Base-by-base conservation (phyloP, 2,113 vertebrate species). In the Cyprinodon tularosa region DNA sequence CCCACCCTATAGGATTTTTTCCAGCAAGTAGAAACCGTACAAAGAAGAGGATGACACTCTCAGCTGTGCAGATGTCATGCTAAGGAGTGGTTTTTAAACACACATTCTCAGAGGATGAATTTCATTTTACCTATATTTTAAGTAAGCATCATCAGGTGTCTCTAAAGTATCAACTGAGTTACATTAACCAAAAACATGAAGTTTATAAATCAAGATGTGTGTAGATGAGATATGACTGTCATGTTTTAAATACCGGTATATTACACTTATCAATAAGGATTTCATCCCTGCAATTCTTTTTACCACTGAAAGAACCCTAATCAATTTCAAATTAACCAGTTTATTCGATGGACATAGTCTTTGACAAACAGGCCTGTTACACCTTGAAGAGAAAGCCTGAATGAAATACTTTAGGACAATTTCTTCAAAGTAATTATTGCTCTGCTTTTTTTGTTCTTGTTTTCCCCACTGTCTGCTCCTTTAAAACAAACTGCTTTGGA, bases 281-380 rank as follows among this genome's bases (percentile, higher is more conserved):
- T 86, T 78, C 84, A 47, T 74, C 80, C 82, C 84, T 73, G 83
- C 67, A 71, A 84, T 83, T 83, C 66, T 45, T 78, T 66, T 67
- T 22, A 62, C 57, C 78, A 86, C 76, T 66, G 74, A 91, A 86
- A 78, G 74, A 89, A 89, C 87, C 87, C 86, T 85, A 93, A 93
- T 94, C 92, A 92, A 93, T 92, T 93, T 90, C 85, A 90, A 93
- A 93, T 94, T 91, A 92, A 90, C 84, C 86, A 87, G 82, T 90
- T 86, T 82, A 85, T 89, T 93, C 90, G 85, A 83, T 86, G 81
- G 84, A 90, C 91, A 90, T 86, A 90, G 91, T 93, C 90, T 92
- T 91, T 91, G 91, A 93, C 91, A 90, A 90, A 93, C 91, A 91
- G 91, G 90, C 90, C 89, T 91, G 90, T 92, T 92, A 91, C 88